Conservation (phyloP, 2,888 invertebrate species). For the Nomada goodeniana region DNA sequence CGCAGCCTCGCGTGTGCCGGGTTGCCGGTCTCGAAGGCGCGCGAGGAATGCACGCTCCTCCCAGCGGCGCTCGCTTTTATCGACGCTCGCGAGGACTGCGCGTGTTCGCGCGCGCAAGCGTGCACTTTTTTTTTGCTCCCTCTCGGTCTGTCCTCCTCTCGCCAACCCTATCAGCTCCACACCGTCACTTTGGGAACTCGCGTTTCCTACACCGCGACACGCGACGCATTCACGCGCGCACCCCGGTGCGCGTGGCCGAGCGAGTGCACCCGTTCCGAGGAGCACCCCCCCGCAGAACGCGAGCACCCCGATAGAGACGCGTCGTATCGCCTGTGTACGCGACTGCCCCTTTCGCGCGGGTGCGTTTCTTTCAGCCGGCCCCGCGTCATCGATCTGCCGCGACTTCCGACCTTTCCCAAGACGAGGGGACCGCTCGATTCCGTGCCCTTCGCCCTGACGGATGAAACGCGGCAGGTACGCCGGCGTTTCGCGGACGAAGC, state of each 20-base stretch:
- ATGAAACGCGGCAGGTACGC: not conserved
- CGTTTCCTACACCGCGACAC: not conserved
- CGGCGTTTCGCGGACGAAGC: not conserved
- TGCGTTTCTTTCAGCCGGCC: conserved; percentile 58
- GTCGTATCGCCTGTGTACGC: conserved; percentile 50
- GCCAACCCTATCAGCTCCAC: not conserved
- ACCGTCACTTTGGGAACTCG: not conserved
- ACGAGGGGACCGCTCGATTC: conserved; percentile 14
- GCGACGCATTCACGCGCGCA: conserved; percentile 25
- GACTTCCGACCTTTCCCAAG: conserved; percentile 65
- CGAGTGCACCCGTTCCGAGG: conserved; percentile 9
- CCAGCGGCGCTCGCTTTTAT: conserved; percentile 80
- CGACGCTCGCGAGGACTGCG: conserved; percentile 67
- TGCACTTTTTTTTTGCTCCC: conserved; percentile 19
- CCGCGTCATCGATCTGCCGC: conserved; percentile 59
- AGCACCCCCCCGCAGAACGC: conserved; percentile 2
- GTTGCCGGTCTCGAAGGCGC: conserved; percentile 77
- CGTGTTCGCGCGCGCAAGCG: conserved; percentile 66
- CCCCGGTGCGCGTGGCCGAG: not conserved
- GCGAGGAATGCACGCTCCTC: conserved; percentile 79
- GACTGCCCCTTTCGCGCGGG: conserved; percentile 57
- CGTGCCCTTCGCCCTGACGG: not conserved
- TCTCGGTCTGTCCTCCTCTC: not conserved
- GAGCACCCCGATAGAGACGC: conserved; percentile 54
- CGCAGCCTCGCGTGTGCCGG: conserved; percentile 55